Percentiles rank a stretch among this genome's conserved stretches.
phyloP scores from a whole-genome alignment of 2,797 vertebrate genomes.

The Mallotus villosus region DNA sequence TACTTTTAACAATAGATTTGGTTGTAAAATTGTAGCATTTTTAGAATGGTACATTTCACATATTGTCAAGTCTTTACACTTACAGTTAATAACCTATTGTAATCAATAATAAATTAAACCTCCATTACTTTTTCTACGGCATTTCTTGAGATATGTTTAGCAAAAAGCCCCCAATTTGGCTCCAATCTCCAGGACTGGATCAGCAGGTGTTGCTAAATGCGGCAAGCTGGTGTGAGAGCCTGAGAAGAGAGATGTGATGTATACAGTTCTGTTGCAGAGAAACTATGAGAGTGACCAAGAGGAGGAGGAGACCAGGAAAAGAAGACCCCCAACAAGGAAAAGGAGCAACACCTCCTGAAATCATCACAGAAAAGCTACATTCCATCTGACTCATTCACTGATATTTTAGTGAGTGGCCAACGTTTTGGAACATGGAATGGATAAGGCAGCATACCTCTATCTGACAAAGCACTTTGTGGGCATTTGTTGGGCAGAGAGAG shows the following conservation, averaged over 20 bases:
- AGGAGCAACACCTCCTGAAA: slow-evolving; percentile 77
- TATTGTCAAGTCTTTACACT: background rate
- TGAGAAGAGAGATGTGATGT: background rate
- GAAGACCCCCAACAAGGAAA: slow-evolving; percentile 66
- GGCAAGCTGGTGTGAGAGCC: background rate
- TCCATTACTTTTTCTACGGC: background rate
- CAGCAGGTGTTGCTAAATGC: background rate
- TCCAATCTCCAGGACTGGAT: background rate
- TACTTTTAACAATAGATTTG: no score
- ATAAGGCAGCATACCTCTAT: background rate
- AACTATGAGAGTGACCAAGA: slow-evolving; percentile 79
- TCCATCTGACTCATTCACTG: background rate
- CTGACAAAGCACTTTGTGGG: background rate
- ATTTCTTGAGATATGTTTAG: background rate
- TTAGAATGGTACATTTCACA: background rate
- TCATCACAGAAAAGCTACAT: slow-evolving; percentile 12
- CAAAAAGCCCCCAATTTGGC: background rate
- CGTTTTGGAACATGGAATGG: background rate
- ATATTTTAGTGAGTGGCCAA: slow-evolving; percentile 19
- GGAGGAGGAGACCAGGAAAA: slow-evolving; percentile 71
- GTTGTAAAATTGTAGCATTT: no score
- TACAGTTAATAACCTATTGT: no score
- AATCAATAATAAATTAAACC: no score
- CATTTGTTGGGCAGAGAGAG: background rate
- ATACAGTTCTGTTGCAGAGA: slow-evolving; percentile 62